A percentile compares a stretch with the other conserved stretches of the same genome.
These are phyloP conservation scores for Eurystomus glaucurus DNA, from an alignment of 2,797 vertebrate genomes.

Conservation along the genomic window DNA sequence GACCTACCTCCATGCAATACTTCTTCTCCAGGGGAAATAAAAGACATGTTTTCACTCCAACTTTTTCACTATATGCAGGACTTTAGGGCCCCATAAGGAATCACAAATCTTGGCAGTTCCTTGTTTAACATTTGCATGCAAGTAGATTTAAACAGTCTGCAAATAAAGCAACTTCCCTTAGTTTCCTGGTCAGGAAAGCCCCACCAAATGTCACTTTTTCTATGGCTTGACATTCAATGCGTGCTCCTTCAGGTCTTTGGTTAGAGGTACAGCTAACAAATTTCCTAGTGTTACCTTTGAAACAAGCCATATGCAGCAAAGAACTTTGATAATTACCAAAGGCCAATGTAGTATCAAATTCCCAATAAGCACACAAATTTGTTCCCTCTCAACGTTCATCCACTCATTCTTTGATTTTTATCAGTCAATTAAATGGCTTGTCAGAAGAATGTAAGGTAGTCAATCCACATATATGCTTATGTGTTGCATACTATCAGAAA, in stretches of 20 bases:
- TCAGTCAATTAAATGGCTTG: conserved; percentile 57
- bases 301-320: background rate
- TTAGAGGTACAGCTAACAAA: background rate
- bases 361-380: conserved; percentile 3
- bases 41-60: conserved; percentile 1
- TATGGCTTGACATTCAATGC: background rate
- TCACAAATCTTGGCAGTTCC: conserved; percentile 34
- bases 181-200: background rate
- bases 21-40: conserved; percentile 32
- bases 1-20: background rate
- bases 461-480: background rate
- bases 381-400: background rate
- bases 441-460: background rate
- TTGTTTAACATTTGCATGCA: background rate
- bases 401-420: conserved; percentile 34
- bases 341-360: background rate
- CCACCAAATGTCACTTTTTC: background rate
- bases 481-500: conserved; percentile 42
- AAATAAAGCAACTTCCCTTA: background rate
- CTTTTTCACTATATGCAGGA: background rate
- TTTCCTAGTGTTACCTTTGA: background rate
- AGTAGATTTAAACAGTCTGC: conserved; percentile 2
- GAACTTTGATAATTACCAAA: background rate
- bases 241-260: background rate
- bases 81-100: background rate